phyloP scores from a whole-genome alignment of 2,113 vertebrate species.

The Sminthopsis crassicaudata region DNA sequence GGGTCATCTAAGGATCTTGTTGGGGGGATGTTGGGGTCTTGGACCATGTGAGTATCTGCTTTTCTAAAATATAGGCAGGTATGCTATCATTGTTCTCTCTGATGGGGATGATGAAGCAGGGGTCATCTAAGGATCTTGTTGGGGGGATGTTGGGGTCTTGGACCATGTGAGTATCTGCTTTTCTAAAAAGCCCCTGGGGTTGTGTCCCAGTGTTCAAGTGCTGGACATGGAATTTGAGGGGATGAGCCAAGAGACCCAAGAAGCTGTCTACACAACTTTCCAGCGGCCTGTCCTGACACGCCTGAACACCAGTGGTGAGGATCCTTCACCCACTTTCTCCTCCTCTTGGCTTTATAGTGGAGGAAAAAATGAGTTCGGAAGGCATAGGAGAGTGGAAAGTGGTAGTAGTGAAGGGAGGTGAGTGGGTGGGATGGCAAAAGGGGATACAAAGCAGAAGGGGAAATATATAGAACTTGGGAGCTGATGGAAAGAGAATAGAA shows the following conservation, averaged over 20 bases:
- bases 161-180: neutral
- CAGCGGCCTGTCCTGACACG: conserved; percentile 38
- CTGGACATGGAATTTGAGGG: conserved; percentile 35
- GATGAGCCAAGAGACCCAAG: conserved; percentile 8
- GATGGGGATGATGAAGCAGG: neutral
- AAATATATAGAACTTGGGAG: neutral
- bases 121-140: neutral
- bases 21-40: neutral
- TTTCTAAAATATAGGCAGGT: neutral
- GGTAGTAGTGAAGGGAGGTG: neutral
- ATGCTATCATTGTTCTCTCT: neutral
- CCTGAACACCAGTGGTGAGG: conserved; percentile 45
- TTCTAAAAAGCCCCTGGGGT: neutral
- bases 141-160: neutral
- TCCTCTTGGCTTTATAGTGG: neutral
- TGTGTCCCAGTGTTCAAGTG: conserved; percentile 36
- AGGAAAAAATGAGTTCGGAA: neutral
- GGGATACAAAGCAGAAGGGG: neutral
- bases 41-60: neutral
- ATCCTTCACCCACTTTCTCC: neutral
- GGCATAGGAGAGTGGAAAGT: neutral
- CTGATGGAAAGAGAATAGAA: neutral
- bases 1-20: neutral
- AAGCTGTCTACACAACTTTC: conserved; percentile 30
- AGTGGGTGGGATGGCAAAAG: neutral